Evolutionary conservation across 2,797 vertebrate species (phyloP).

Genomic region (Hippoglossus hippoglossus): DNA sequence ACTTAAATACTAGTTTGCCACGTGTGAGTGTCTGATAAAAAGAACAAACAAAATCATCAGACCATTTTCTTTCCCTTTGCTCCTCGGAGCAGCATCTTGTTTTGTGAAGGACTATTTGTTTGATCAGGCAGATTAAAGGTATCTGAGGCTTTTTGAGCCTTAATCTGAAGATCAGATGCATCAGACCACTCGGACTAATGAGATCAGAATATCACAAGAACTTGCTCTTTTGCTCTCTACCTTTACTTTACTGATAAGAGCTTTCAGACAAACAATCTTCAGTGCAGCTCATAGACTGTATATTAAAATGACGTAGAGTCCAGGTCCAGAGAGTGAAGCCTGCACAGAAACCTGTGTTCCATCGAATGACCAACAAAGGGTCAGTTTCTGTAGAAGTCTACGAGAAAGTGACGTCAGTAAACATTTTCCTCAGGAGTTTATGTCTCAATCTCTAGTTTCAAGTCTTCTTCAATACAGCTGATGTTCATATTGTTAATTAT

Average conservation of each 20-base stretch:
- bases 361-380: no score
- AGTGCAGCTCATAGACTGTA: no score
- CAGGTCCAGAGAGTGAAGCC: no score
- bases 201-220: slow-evolving; percentile 14
- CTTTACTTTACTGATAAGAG: not conserved
- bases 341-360: no score
- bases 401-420: no score
- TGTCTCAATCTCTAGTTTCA: no score
- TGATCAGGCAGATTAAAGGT: not conserved
- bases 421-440: no score
- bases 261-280: no score
- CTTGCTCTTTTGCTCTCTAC: not conserved
- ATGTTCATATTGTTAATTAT: no score
- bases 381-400: no score
- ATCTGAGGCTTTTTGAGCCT: slow-evolving; percentile 14
- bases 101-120: slow-evolving; percentile 20
- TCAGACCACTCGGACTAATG: slow-evolving; percentile 10
- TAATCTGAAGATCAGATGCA: slow-evolving; percentile 35
- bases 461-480: no score
- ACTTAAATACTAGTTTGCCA: not conserved
- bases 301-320: no score
- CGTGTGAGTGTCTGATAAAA: not conserved
- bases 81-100: not conserved
- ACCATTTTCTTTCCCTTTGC: not conserved
- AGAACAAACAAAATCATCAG: not conserved